Conservation (phyloP, 2,113 vertebrate species). For the Corythornis vintsioides region DNA sequence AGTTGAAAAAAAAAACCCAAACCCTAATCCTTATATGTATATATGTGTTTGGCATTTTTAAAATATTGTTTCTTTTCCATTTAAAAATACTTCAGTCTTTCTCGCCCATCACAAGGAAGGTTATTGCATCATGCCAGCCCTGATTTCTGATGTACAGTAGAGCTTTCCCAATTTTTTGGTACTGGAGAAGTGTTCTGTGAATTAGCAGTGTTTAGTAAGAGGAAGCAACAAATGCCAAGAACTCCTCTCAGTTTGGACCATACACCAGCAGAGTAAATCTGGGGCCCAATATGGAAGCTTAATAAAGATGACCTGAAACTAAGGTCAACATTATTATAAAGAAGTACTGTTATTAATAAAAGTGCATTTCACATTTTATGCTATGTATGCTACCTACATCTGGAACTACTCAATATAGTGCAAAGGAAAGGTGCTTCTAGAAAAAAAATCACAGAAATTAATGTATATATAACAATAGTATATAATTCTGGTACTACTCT, state of each 20-base stretch:
- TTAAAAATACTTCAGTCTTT: constrained; percentile 46
- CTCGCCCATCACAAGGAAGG: constrained; percentile 19
- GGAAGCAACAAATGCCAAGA: not conserved
- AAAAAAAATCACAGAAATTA: not conserved
- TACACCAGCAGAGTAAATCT: not conserved
- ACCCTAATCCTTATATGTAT: not conserved
- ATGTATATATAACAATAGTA: not conserved
- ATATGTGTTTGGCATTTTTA: constrained; percentile 38
- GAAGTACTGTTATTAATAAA: not conserved
- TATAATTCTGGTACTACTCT: not conserved
- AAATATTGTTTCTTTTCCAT: constrained; percentile 45
- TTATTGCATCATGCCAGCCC: not conserved
- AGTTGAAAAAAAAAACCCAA: not conserved
- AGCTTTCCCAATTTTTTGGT: not conserved
- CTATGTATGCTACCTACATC: not conserved
- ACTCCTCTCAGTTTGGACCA: not conserved
- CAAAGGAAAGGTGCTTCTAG: not conserved
- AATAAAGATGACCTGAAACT: not conserved
- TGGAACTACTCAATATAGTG: not conserved
- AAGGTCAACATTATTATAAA: not conserved
- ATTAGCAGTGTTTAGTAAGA: constrained; percentile 6
- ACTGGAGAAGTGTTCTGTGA: not conserved
- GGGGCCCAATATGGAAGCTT: not conserved
- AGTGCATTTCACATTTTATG: not conserved
- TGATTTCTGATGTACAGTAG: not conserved